These are phyloP conservation scores for Molossus alvarezi DNA, from an alignment of 2,797 vertebrate species.

Conservation along the genomic window DNA sequence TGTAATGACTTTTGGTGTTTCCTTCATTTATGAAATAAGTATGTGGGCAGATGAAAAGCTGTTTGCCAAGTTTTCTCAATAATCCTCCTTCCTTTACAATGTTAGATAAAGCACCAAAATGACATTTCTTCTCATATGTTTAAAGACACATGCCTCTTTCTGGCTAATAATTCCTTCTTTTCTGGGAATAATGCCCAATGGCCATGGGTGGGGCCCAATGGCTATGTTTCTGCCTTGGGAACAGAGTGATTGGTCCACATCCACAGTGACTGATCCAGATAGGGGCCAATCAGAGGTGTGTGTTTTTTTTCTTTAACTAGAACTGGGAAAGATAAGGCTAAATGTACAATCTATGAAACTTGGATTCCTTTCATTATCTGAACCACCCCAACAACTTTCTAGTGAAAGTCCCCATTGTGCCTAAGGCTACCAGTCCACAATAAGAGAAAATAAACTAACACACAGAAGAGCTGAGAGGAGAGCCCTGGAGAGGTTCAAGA, in stretches of 20 bases:
- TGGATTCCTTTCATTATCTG: not conserved
- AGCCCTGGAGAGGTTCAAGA: not conserved
- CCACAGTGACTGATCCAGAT: not conserved
- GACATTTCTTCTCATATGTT: not conserved
- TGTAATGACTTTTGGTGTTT: not conserved
- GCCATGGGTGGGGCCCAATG: not conserved
- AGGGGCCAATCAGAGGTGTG: not conserved
- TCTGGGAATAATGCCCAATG: not conserved
- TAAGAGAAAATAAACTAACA: not conserved
- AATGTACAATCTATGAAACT: not conserved
- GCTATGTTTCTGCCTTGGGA: not conserved
- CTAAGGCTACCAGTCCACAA: not conserved
- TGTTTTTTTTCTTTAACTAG: not conserved
- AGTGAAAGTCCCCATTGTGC: not conserved
- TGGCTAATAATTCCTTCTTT: constrained; percentile 5
- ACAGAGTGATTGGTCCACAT: not conserved
- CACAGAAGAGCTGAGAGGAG: not conserved
- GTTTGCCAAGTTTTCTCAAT: constrained; percentile 42
- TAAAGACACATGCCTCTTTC: constrained; percentile 11
- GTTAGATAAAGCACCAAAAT: constrained; percentile 17
- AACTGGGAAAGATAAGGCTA: not conserved
- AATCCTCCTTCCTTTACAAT: constrained; percentile 16
- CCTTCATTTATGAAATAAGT: constrained; percentile 44
- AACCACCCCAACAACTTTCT: not conserved
- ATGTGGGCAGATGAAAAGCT: not conserved